These are phyloP conservation scores for Ormia ochracea DNA, from an alignment of 2,888 invertebrate genomes.

Conservation along the genomic window DNA sequence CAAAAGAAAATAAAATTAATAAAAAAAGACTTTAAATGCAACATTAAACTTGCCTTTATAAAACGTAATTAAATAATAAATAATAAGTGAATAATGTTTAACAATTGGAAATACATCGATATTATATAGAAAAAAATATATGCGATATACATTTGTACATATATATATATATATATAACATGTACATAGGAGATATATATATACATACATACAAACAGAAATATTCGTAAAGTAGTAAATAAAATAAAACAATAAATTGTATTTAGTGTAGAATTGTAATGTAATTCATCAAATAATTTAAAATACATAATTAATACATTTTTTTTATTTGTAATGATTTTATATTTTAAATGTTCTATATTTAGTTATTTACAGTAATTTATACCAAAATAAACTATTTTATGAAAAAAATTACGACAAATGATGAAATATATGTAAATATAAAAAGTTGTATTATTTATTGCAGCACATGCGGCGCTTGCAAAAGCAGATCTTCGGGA, in stretches of 20 bases:
- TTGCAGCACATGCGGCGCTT: too few species aligned
- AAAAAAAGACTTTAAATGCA: slow-evolving; percentile 61
- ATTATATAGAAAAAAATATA: slow-evolving; percentile 25
- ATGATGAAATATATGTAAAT: background rate
- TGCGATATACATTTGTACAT: too few species aligned
- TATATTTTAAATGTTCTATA: slow-evolving; percentile 16
- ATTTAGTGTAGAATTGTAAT: slow-evolving; percentile 18
- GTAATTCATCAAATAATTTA: slow-evolving; percentile 30
- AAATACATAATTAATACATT: background rate
- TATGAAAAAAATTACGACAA: slow-evolving; percentile 13
- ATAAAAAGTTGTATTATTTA: background rate
- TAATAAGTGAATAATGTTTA: background rate
- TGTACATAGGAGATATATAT: too few species aligned
- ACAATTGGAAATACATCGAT: background rate
- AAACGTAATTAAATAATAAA: slow-evolving; percentile 7
- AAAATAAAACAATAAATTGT: slow-evolving; percentile 8
- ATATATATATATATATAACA: too few species aligned
- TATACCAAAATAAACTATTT: slow-evolving; percentile 47
- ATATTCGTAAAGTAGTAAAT: background rate
- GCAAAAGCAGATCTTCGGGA: too few species aligned
- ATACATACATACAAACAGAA: too few species aligned
- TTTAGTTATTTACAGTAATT: slow-evolving; percentile 42
- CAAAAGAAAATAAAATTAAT: background rate
- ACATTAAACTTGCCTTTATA: slow-evolving; percentile 64
- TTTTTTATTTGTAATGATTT: slow-evolving; percentile 18